Evolutionary conservation across 2,113 vertebrate species (phyloP).

Genomic region (Ceuthmochares aereus): DNA sequence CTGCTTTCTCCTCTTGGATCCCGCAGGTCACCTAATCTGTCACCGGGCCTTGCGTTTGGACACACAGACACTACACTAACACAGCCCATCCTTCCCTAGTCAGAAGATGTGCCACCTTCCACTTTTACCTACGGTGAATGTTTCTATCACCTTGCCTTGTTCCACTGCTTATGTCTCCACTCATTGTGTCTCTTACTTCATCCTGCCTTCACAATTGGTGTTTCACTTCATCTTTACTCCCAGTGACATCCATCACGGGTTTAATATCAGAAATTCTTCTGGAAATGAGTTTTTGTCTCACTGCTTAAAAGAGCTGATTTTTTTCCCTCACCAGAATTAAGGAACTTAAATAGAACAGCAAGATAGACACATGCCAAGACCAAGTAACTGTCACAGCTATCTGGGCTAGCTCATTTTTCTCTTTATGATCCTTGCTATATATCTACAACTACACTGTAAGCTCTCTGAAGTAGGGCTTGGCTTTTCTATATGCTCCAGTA

Average conservation of each 20-base stretch:
- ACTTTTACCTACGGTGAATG: accelerated
- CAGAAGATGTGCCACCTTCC: neutral
- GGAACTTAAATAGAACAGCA: neutral
- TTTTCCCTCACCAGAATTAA: neutral
- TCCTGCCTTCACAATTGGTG: neutral
- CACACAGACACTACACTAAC: neutral
- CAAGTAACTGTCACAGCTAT: neutral
- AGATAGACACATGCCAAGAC: neutral
- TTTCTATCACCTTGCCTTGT: neutral
- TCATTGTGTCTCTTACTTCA: neutral
- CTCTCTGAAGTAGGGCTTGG: neutral
- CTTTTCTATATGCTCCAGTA: neutral
- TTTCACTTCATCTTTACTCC: neutral
- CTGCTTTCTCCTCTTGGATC: neutral
- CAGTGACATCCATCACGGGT: neutral
- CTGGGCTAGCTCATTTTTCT: neutral
- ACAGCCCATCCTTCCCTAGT: accelerated
- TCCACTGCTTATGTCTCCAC: neutral
- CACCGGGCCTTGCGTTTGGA: neutral
- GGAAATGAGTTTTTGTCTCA: neutral
- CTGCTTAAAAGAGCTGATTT: neutral
- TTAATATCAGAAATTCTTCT: neutral
- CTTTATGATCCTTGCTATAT: neutral
- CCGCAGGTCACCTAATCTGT: neutral
- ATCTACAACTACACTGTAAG: neutral